A percentile compares a stretch with the other conserved stretches of the same genome.
These are phyloP conservation scores for Thamnophis sirtalis DNA, from an alignment of 2,113 vertebrate genomes.

Conservation along the genomic window DNA sequence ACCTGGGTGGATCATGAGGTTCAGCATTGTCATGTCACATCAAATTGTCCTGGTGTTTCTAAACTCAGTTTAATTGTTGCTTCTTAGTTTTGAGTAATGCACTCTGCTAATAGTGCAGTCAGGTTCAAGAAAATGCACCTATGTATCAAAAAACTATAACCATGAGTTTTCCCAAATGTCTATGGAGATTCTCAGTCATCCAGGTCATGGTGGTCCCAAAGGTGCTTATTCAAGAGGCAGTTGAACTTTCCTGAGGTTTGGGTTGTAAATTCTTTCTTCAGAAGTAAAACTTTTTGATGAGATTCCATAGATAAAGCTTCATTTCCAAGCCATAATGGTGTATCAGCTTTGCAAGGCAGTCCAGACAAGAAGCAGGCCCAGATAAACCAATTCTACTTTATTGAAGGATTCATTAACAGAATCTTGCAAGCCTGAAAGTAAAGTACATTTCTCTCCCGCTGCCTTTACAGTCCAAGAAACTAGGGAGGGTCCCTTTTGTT, in stretches of 20 bases:
- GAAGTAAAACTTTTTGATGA: background rate
- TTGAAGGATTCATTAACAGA: background rate
- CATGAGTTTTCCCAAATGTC: background rate
- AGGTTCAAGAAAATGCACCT: background rate
- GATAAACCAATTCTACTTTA: background rate
- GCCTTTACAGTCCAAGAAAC: background rate
- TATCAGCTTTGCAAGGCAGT: background rate
- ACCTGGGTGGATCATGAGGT: background rate
- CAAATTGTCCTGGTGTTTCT: background rate
- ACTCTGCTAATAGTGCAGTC: background rate
- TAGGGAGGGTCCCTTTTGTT: background rate
- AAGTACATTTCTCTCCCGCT: background rate
- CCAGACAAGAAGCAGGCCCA: background rate
- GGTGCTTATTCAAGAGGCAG: too few relatives aligned
- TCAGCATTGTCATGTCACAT: background rate
- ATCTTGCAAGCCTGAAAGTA: background rate
- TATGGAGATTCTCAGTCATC: too few relatives aligned
- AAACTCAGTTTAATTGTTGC: background rate
- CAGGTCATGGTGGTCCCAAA: too few relatives aligned
- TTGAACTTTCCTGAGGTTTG: background rate
- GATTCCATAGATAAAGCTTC: background rate
- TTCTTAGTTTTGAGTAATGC: background rate
- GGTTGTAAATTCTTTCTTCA: background rate
- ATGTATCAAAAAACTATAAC: background rate
- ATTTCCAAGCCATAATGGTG: background rate